phyloP scores from a whole-genome alignment of 2,888 invertebrate species.

The Cordilura impudica region DNA sequence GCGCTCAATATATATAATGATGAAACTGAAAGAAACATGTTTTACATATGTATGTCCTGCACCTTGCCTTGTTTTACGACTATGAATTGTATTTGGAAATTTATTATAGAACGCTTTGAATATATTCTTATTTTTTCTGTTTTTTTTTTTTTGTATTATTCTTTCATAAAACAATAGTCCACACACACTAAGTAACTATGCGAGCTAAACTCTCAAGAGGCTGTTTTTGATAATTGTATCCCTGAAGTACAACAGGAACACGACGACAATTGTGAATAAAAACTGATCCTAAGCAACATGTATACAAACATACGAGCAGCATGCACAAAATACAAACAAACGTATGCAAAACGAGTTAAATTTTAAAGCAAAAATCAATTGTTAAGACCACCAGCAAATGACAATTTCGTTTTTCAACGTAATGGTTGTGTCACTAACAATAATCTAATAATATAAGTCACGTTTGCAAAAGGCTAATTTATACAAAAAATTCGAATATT shows the following conservation, averaged over 20 bases:
- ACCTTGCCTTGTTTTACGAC: constrained; percentile 63
- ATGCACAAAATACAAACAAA: constrained; percentile 17
- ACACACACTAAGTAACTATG: constrained; percentile 20
- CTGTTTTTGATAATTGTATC: constrained; percentile 60
- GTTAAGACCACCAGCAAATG: constrained; percentile 60
- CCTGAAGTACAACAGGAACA: constrained; percentile 36
- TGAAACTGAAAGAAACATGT: constrained; percentile 57
- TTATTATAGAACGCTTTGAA: constrained; percentile 51
- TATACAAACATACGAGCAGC: neutral
- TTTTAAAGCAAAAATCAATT: constrained; percentile 58
- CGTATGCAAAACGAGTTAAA: constrained; percentile 56
- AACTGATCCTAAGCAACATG: constrained; percentile 2
- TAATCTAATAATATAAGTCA: constrained; percentile 23
- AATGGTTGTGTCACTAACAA: constrained; percentile 49
- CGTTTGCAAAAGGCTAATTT: too few relatives aligned
- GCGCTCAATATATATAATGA: constrained; percentile 52
- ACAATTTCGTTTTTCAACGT: constrained; percentile 45
- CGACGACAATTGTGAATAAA: constrained; percentile 23
- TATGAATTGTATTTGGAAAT: constrained; percentile 62
- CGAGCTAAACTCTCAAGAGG: constrained; percentile 47
- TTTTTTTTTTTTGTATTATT: neutral
- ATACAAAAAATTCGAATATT: too few relatives aligned
- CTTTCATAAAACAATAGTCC: constrained; percentile 51
- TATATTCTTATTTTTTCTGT: neutral
- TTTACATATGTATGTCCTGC: constrained; percentile 63